phyloP scores from a whole-genome alignment of 2,797 vertebrate genomes.

The Sebastes vulpes region DNA sequence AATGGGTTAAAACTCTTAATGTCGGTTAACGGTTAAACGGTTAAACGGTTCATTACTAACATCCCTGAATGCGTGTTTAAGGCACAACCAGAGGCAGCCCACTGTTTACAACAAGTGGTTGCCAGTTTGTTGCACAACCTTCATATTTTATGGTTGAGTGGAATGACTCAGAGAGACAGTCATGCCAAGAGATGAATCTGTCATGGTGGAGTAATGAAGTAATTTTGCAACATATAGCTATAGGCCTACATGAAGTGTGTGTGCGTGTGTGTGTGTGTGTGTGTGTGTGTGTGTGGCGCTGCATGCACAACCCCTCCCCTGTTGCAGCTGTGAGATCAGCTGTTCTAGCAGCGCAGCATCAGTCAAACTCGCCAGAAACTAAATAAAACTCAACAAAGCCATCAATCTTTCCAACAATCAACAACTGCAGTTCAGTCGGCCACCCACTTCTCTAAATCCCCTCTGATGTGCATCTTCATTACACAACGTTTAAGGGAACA shows the following conservation, averaged over 20 bases:
- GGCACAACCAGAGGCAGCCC: no score
- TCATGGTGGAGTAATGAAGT: background rate
- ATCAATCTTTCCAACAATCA: background rate
- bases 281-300: no score
- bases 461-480: background rate
- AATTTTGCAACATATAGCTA: background rate
- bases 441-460: background rate
- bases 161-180: no score
- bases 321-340: background rate
- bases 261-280: no score
- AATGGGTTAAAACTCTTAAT: no score
- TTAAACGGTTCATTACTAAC: no score
- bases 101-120: no score
- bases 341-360: background rate
- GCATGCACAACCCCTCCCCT: background rate
- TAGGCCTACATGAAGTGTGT: background rate
- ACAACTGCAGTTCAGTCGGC: background rate
- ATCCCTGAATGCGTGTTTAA: no score
- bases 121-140: no score
- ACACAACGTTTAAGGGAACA: background rate
- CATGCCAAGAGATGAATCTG: background rate
- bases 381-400: background rate
- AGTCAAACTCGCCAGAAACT: background rate
- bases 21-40: no score
- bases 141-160: no score